A percentile compares a stretch with the other conserved stretches of the same genome.
phyloP scores from a whole-genome alignment of 2,888 invertebrate species.

The Rotaria magnacalcarata region DNA sequence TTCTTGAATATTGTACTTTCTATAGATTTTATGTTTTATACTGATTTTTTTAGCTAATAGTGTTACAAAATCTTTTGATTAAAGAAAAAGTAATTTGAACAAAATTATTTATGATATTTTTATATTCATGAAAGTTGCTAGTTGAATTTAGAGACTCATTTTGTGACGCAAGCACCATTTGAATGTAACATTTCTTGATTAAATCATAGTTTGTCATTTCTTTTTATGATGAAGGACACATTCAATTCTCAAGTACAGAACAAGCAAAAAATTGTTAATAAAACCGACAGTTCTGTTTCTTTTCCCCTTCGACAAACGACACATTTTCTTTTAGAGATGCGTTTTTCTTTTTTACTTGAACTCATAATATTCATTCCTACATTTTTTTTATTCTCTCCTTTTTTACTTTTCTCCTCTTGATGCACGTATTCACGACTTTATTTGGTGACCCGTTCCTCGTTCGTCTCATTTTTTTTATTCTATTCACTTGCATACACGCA shows the following conservation, averaged over 20 bases:
- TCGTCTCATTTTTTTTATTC: not conserved
- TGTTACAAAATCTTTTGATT: no score
- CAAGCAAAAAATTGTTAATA: not conserved
- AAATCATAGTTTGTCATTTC: not conserved
- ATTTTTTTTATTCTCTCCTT: not conserved
- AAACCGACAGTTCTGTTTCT: not conserved
- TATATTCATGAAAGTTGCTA: no score
- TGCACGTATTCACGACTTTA: not conserved
- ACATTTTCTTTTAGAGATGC: not conserved
- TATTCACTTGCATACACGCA: not conserved
- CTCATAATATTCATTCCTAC: not conserved
- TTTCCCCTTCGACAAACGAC: not conserved
- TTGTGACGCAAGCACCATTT: not conserved
- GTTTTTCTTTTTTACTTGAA: not conserved
- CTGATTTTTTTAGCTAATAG: no score
- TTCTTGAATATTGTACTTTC: no score
- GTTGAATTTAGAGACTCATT: no score
- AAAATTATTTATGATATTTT: no score
- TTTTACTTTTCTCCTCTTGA: not conserved
- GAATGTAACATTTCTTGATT: not conserved
- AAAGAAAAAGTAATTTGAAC: no score
- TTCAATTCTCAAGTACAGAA: not conserved
- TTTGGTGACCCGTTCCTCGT: slow-evolving; percentile 5
- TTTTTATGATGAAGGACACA: not conserved
- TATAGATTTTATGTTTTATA: no score